Base-by-base conservation (phyloP, 2,888 invertebrate genomes). In the Eupithecia dodoneata region DNA sequence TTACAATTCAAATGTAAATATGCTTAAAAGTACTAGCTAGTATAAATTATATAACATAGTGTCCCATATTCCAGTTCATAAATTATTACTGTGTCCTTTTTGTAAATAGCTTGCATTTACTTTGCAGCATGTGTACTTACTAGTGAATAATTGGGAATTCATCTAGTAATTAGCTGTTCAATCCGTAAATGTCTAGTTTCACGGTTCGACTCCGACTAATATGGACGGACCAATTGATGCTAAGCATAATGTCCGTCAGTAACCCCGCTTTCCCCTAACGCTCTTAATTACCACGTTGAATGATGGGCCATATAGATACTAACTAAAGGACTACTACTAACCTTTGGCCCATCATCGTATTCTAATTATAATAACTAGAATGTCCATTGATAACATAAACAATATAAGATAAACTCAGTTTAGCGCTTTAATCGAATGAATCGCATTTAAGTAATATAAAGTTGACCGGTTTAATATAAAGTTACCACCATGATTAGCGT, bases 211-310 rank as follows among this genome's bases (percentile, higher is more conserved):
- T 84, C 83, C 78, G 77, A 81, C 87, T 87, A 88, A 78, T 78
- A 65, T 71, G 65, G 47, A 67, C 73, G 42, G 63, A 42, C 65
- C 72, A 63, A 73, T 84, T 83, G 84, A 83, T 84, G 84, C 85
- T 84, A 81, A 82, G 84, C 83, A 83, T 88, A 85, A 85, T 83
- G 84, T 83, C 82, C 84, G 82, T 86, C 86, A 81, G 85, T 87
- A 84, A 59, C 85, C 84, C 86, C 84, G 81, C 82, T 42, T 55
- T 83, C 85, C 83, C 84, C 85, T 73, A 45, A 81, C 84, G 85
- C 87, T 85, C 86, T 85, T 87, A 85, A 89, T 89, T 85, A 75
- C 71, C 42, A 45, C 45, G n/a, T 30, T 72, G 59, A 45, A 18
- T 15, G 44, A 72, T 70, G 55, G 55, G 55, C 6, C 55, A 55